phyloP scores from a whole-genome alignment of 2,113 vertebrate species.

The Alethe castanea region DNA sequence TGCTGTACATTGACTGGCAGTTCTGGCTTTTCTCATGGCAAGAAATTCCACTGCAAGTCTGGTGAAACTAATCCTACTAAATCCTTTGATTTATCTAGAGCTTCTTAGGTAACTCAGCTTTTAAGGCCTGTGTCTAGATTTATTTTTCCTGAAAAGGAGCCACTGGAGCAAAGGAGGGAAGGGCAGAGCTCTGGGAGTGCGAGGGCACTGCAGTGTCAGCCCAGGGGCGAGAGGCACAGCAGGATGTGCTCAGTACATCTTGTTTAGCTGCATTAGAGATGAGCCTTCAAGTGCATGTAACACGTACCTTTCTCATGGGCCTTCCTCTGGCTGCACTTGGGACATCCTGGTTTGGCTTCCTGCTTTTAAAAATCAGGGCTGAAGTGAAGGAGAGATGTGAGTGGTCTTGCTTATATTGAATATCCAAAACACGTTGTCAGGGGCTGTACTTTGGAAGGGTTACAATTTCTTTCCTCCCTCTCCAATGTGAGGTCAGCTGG shows the following conservation, averaged over 20 bases:
- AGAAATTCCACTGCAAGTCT: neutral
- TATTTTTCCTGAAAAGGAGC: neutral
- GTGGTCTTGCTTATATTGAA: neutral
- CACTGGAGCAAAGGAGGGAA: rapidly evolving
- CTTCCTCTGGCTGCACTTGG: neutral
- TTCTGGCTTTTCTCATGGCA: neutral
- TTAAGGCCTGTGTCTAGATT: neutral
- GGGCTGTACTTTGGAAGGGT: neutral
- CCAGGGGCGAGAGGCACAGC: neutral
- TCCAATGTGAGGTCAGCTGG: neutral
- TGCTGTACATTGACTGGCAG: neutral
- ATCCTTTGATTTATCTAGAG: neutral
- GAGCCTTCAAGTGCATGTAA: neutral
- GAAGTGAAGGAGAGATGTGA: neutral
- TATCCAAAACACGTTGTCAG: neutral
- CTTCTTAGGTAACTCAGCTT: neutral
- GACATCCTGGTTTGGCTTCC: neutral
- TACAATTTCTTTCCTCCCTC: neutral
- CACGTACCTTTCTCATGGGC: neutral
- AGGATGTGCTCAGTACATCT: neutral
- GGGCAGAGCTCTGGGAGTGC: neutral
- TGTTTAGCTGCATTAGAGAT: neutral
- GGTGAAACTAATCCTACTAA: neutral
- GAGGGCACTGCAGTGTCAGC: neutral
- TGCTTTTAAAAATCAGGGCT: neutral